phyloP scores from a whole-genome alignment of 2,797 vertebrate genomes.

The Triplophysa bombifrons region DNA sequence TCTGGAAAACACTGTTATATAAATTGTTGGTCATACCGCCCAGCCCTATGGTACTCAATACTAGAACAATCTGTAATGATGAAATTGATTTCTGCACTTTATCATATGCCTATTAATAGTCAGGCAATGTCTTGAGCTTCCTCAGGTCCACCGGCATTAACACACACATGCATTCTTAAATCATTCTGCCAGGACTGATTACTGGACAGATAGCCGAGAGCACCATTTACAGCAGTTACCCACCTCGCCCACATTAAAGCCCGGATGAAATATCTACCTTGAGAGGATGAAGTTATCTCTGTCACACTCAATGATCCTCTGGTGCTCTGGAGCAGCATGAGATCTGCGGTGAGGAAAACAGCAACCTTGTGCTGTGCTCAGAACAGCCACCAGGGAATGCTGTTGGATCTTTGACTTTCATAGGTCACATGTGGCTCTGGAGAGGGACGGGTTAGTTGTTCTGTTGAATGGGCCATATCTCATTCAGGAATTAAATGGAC shows the following conservation, averaged over 20 bases:
- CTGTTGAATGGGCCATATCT: constrained; percentile 11
- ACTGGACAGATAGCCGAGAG: constrained; percentile 46
- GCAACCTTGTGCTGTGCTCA: constrained; percentile 57
- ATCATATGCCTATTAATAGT: constrained; percentile 48
- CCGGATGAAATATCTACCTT: constrained; percentile 52
- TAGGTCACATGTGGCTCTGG: constrained; percentile 14
- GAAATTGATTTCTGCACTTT: constrained; percentile 49
- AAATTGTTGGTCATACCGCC: too few species aligned
- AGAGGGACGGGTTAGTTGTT: constrained; percentile 21
- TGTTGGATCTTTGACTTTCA: constrained; percentile 67
- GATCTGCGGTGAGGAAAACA: constrained; percentile 16
- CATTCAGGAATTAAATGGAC: constrained; percentile 33
- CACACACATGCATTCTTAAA: constrained; percentile 34
- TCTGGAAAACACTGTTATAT: too few species aligned
- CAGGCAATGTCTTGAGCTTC: constrained; percentile 34
- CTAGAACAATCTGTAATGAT: constrained; percentile 44
- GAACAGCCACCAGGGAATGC: constrained; percentile 72
- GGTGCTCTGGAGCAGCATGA: neutral
- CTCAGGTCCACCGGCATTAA: constrained; percentile 6
- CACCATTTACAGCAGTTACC: constrained; percentile 27
- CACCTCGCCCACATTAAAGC: constrained; percentile 48
- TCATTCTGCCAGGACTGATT: constrained; percentile 41
- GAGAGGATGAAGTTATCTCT: constrained; percentile 53
- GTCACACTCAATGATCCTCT: constrained; percentile 52
- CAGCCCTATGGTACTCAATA: neutral